Base-by-base conservation (phyloP, 2,113 vertebrate species). In the Amphiprion percula region DNA sequence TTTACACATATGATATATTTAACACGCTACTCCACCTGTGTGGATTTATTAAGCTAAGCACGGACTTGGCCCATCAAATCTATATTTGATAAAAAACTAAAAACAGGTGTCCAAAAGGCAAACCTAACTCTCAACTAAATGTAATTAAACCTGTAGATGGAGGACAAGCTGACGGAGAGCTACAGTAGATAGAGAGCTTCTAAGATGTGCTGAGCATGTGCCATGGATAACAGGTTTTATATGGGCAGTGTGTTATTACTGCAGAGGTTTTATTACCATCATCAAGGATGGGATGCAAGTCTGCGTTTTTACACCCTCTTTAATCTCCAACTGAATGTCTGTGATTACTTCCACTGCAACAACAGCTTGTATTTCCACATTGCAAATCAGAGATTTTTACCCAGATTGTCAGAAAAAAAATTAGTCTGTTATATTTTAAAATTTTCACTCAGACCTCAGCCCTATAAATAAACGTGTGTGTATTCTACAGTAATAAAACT, bases 151-250 rank as follows among this genome's bases (percentile, higher is more conserved):
- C 1, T 30, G 68, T 10, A 49, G 74, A 44, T 54, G 50, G 16
- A 49, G 28, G 50, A 17, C n/a, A 21, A 23, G 17, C 52, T 47
- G 68, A 2, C 46, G 39, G 67, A 49, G 58, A 63, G 62, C 30
- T 21, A 10, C 39, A 26, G 70, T 0, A 73, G 74, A 80, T 41
- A 39, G 55, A 73, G 65, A 73, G 73, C 70, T 56, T 12, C 60
- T 58, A 6, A 84, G 87, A 91, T 88, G 77, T 91, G 91, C 89
- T 93, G 92, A 93, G 61, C 85, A 41, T 77, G 89, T 80, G 54
- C 80, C 72, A 24, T 74, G 73, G 81, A 69, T 83, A 80, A 79
- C 82, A 88, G 82, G 23, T 88, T 93, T 93, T 93, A 90, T 92
- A 85, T 77, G 79, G 80, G 80, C 78, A 41, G 85, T 87, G 85